Evolutionary conservation across 2,113 vertebrate genomes (phyloP).

Genomic region (Rattus norvegicus): DNA sequence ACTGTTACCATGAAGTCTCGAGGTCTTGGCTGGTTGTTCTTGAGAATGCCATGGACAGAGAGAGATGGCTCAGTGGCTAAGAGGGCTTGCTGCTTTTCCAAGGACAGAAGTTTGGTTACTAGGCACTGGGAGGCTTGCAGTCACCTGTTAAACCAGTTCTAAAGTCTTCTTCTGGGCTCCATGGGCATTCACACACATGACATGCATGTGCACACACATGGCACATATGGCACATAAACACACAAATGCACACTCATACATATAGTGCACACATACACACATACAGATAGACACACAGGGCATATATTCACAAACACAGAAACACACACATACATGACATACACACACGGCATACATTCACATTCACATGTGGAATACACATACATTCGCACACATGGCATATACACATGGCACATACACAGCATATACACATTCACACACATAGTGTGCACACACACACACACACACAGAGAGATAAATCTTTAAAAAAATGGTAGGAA

Average conservation of each 20-base stretch:
- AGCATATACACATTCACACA: background rate
- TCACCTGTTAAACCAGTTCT: background rate
- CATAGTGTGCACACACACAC: fast-evolving
- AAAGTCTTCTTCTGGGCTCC: background rate
- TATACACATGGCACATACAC: background rate
- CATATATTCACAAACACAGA: background rate
- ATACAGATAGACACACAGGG: background rate
- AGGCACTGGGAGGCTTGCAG: background rate
- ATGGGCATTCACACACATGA: background rate
- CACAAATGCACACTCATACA: background rate
- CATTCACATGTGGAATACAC: background rate
- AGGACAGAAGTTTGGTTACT: background rate
- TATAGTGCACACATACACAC: background rate
- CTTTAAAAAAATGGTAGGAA: background rate
- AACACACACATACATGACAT: too few species aligned
- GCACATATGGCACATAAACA: background rate
- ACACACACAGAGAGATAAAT: background rate
- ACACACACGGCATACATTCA: too few species aligned
- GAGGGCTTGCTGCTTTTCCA: background rate
- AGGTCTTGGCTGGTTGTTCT: background rate
- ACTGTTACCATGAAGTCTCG: too few species aligned
- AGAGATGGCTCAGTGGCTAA: background rate
- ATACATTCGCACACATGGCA: background rate
- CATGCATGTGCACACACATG: background rate
- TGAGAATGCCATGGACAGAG: background rate